These are phyloP conservation scores for Polylopha cassiicola DNA, from an alignment of 2,888 invertebrate species.

Conservation along the genomic window DNA sequence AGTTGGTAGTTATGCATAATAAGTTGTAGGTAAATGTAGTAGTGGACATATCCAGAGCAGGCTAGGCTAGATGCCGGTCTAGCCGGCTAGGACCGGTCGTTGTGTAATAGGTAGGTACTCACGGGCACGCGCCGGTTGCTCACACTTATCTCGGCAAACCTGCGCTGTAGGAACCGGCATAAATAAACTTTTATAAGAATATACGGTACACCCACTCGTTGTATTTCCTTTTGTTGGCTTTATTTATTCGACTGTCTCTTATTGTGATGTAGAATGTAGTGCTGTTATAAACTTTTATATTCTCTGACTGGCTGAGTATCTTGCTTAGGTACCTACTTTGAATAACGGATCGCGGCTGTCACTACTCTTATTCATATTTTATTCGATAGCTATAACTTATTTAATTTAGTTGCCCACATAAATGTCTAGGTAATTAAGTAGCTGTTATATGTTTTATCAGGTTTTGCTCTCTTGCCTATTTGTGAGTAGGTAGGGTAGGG, in stretches of 20 bases:
- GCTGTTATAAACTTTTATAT: conserved; percentile 18
- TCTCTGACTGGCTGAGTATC: not conserved
- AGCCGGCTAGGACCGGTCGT: conserved; percentile 26
- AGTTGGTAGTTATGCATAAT: conserved; percentile 16
- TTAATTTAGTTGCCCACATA: too few relatives aligned
- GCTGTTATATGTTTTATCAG: too few relatives aligned
- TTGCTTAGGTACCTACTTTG: conserved; percentile 13
- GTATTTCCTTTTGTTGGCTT: conserved; percentile 10
- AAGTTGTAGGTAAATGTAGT: conserved; percentile 22
- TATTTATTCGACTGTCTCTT: conserved; percentile 20
- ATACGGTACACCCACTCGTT: conserved; percentile 16
- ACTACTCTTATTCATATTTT: conserved; percentile 24
- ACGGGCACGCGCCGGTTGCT: conserved; percentile 24
- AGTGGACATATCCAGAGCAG: conserved; percentile 25
- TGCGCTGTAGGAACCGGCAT: conserved; percentile 11
- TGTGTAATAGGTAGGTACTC: conserved; percentile 28
- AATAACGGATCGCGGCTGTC: conserved; percentile 24
- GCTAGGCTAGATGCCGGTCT: conserved; percentile 22
- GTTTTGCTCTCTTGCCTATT: too few relatives aligned
- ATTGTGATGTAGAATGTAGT: conserved; percentile 18
- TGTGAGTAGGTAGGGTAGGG: too few relatives aligned
- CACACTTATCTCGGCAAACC: conserved; percentile 18
- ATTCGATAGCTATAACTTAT: too few relatives aligned
- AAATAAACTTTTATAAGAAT: conserved; percentile 20
- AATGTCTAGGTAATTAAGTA: too few relatives aligned